phyloP scores from a whole-genome alignment of 2,113 vertebrate genomes.

The Hyla sarda region DNA sequence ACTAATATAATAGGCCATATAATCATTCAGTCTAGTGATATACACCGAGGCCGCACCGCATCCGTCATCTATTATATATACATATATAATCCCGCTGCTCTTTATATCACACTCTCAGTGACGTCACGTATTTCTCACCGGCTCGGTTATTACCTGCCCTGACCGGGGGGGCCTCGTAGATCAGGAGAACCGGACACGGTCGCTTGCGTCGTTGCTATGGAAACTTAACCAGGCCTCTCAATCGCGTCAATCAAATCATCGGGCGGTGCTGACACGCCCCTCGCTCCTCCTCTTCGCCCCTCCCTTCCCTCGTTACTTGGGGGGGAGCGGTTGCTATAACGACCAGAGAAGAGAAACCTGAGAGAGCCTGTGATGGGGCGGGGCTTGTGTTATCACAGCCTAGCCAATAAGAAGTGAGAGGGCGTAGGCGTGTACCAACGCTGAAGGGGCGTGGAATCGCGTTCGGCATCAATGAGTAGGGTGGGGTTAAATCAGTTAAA shows the following conservation, averaged over 20 bases:
- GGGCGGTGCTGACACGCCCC: background rate
- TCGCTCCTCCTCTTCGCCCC: background rate
- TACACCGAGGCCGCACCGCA: too few relatives aligned
- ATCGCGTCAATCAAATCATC: background rate
- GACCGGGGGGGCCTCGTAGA: background rate
- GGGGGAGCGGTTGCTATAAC: background rate
- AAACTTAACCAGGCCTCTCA: conserved; percentile 6
- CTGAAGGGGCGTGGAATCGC: background rate
- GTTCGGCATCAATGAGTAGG: background rate
- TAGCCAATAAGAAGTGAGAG: background rate
- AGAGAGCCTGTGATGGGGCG: background rate
- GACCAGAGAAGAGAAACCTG: background rate
- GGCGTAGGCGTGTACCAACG: background rate
- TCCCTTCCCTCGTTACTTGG: background rate
- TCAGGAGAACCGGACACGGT: conserved; percentile 62
- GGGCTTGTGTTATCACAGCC: background rate
- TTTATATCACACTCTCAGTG: background rate
- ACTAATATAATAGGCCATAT: too few relatives aligned
- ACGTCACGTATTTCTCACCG: background rate
- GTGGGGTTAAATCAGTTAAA: background rate
- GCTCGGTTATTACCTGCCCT: background rate
- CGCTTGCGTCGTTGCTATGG: conserved; percentile 71
- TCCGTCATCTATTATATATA: too few relatives aligned
- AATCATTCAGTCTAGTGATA: too few relatives aligned
- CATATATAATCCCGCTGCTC: background rate